Conservation (phyloP, 2,797 vertebrate species). For the Cirrhinus molitorella region DNA sequence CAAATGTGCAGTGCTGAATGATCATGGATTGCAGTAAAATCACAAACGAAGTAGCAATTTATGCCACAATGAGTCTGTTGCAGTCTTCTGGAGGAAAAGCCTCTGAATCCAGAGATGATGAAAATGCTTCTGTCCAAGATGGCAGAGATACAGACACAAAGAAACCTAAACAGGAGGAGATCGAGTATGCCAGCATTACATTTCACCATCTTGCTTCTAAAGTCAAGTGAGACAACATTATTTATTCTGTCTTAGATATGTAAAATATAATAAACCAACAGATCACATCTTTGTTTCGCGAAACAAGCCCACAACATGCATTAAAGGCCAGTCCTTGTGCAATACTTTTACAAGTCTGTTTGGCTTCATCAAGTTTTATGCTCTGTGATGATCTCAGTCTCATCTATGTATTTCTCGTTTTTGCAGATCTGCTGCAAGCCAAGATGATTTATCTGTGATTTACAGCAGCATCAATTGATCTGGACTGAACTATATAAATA, state of each 20-base stretch:
- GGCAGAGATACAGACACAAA: background rate
- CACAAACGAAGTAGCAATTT: no score
- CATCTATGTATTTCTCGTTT: background rate
- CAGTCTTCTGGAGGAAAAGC: background rate
- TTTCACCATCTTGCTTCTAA: background rate
- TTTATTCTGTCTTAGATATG: background rate
- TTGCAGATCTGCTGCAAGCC: background rate
- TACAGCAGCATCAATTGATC: constrained; percentile 26
- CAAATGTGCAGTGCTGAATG: no score
- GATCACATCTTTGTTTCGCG: no score
- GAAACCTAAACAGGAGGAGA: constrained; percentile 2
- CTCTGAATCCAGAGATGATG: background rate
- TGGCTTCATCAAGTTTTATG: background rate
- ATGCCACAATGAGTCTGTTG: background rate
- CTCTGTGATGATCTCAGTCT: background rate
- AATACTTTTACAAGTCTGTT: background rate
- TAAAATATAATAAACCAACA: no score
- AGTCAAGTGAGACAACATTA: background rate
- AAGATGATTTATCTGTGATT: constrained; percentile 16
- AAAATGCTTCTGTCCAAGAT: no score
- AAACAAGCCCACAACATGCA: no score
- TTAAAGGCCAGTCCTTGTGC: no score
- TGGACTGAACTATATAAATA: background rate
- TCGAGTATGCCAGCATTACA: constrained; percentile 29
- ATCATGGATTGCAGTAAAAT: no score